These are phyloP conservation scores for Oxyura jamaicensis DNA, from an alignment of 2,113 vertebrate genomes.

Conservation along the genomic window DNA sequence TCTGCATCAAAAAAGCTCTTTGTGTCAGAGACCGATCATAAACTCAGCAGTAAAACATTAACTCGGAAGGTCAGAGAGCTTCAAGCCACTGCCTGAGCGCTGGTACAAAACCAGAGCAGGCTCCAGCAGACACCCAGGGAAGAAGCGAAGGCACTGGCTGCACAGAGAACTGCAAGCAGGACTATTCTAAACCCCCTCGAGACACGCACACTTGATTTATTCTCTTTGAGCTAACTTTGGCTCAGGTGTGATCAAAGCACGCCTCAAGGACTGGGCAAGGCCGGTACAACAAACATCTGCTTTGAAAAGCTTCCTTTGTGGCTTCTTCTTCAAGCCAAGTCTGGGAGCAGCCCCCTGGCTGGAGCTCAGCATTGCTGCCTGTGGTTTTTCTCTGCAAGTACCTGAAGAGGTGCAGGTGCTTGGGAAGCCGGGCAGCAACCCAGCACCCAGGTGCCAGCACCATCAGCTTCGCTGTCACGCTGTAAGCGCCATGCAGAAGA, in stretches of 20 bases:
- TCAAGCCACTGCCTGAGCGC: neutral
- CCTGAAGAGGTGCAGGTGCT: neutral
- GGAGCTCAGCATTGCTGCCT: neutral
- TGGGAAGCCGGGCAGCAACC: neutral
- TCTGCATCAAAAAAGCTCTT: neutral
- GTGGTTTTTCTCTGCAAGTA: neutral
- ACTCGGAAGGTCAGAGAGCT: neutral
- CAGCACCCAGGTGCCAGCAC: rapidly evolving
- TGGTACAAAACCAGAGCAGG: neutral
- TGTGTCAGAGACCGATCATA: neutral
- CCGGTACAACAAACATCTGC: neutral
- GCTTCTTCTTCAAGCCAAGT: neutral
- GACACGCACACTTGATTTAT: neutral
- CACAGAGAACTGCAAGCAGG: neutral
- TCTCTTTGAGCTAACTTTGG: neutral
- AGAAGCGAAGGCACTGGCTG: neutral
- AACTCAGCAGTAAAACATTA: neutral
- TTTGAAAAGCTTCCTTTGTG: conserved; percentile 36
- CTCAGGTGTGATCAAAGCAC: conserved; percentile 47
- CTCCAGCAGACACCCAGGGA: neutral
- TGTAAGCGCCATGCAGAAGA: rapidly evolving
- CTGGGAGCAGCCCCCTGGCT: neutral
- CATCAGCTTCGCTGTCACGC: neutral
- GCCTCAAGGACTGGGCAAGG: conserved; percentile 34
- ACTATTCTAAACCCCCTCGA: neutral